Conservation (phyloP, 2,113 vertebrate genomes). For the Dromiciops gliroides region DNA sequence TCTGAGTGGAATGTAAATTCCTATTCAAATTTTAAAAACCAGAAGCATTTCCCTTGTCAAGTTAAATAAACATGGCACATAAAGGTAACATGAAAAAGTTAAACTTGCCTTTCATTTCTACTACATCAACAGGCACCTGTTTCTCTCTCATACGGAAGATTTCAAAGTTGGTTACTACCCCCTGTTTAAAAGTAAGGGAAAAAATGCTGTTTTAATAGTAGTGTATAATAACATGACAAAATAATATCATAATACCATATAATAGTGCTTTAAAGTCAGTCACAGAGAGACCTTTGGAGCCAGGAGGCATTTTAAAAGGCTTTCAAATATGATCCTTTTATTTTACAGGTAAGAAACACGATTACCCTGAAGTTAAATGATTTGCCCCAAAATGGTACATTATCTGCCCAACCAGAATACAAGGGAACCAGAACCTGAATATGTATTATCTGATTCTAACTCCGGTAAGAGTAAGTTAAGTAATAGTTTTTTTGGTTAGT, state of each 20-base stretch:
- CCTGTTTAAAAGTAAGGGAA: conserved; percentile 82
- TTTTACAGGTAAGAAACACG: neutral
- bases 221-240: neutral
- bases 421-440: neutral
- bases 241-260: neutral
- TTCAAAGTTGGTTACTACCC: conserved; percentile 99
- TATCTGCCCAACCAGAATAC: neutral
- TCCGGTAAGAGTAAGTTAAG: neutral
- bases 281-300: neutral
- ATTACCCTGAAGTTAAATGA: neutral
- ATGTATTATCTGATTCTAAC: neutral
- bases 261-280: neutral
- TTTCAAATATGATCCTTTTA: neutral
- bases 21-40: fast-evolving
- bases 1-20: fast-evolving
- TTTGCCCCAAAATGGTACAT: neutral
- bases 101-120: conserved; percentile 97
- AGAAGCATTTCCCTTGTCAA: neutral
- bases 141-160: conserved; percentile 99
- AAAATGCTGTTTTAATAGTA: neutral
- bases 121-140: conserved; percentile 98
- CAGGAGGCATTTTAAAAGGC: neutral
- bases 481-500: neutral
- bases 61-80: fast-evolving
- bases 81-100: neutral